Base-by-base conservation (phyloP, 2,888 invertebrate species). In the Dione juno region DNA sequence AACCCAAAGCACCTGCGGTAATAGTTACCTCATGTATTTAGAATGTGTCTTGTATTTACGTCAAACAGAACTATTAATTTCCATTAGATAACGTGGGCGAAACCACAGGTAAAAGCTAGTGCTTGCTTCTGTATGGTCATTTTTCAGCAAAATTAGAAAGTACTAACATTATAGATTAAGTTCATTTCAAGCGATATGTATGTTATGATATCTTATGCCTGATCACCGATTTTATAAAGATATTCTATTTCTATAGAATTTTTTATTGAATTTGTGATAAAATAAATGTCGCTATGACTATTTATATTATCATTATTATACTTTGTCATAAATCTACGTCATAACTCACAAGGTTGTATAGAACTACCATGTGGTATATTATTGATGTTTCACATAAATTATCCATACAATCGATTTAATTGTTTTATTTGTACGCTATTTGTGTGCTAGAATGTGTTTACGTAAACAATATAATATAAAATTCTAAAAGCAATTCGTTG, bases 331-430 rank as follows among this genome's bases (percentile, higher is more conserved):
- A 16, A 40, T 11, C 16, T 40, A 16, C 16, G 57, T 57, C 57
- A 16, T n/a, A 40, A 40, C 7, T 57, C 57, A n/a, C n/a, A 57
- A 57, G 57, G 57, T 11, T 57, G 57, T 3, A 57, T 57, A 6
- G 37, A 40, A 37, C 57, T 40, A 13, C 11, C 40, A 16, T 54
- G 28, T 57, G 16, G 16, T 37, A 57, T 57, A 57, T 57, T 57
- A 11, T 37, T 40, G 6, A 19, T 19, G 37, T 37, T 40, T 40
- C 54, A 57, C 40, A 40, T 57, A 40, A 48, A 57, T 40, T 16
- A 40, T 57, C 16, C 16, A 40, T 57, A 57, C 10, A 37, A 57
- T 40, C 16, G 16, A 40, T 57, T 37, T 37, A 40, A 11, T 13
- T 57, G 16, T 40, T 40, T 57, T 57, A 57, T 40, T 40, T 37